Evolutionary conservation across 2,113 vertebrate genomes (phyloP).

Genomic region (Burhinus bistriatus): DNA sequence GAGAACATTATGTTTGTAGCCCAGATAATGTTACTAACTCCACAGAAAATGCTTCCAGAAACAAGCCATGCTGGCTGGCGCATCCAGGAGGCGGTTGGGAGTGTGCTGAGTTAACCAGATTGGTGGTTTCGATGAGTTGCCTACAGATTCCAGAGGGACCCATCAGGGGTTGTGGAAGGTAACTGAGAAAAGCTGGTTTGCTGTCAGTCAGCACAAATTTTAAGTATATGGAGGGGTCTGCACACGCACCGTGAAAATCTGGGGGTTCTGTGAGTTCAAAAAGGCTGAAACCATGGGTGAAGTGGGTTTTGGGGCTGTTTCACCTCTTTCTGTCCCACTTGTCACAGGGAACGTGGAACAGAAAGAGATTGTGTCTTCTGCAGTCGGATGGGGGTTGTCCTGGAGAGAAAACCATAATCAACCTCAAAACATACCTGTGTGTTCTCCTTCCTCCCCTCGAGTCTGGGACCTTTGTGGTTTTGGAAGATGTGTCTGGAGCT

Average conservation of each 20-base stretch:
- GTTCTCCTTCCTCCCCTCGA: not conserved
- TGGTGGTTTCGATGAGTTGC: conserved; percentile 7
- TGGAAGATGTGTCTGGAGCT: not conserved
- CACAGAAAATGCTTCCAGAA: not conserved
- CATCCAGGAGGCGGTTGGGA: not conserved
- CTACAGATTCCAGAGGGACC: not conserved
- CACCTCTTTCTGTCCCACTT: not conserved
- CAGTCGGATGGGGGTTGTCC: not conserved
- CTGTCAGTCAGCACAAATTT: not conserved
- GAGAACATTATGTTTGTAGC: not conserved
- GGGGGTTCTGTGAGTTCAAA: not conserved
- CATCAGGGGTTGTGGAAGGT: not conserved
- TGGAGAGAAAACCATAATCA: not conserved
- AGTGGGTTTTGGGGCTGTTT: not conserved
- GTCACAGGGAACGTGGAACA: not conserved
- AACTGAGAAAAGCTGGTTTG: not conserved
- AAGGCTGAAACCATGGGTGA: not conserved
- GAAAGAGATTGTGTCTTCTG: not conserved
- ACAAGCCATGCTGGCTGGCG: not conserved
- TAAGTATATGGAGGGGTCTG: not conserved
- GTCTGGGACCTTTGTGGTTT: not conserved
- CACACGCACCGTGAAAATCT: not conserved
- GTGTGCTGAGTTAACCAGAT: not conserved
- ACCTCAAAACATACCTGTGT: not conserved
- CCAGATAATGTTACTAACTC: not conserved